phyloP scores from a whole-genome alignment of 2,888 invertebrate genomes.

The Lamellibrachia satsuma region DNA sequence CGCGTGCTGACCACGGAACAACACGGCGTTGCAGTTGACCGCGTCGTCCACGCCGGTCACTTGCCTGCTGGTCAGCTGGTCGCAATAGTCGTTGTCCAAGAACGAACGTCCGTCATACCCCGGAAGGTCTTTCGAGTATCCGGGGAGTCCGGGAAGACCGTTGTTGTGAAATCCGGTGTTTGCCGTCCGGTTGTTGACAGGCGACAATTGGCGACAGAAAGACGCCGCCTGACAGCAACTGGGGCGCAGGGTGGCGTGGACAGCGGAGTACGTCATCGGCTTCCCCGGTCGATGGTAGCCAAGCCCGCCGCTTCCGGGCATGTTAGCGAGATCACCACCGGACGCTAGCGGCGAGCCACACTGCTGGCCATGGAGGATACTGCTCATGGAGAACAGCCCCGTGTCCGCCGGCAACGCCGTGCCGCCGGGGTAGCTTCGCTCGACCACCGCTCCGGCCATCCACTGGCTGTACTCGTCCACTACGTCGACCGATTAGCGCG shows the following conservation, averaged over 20 bases:
- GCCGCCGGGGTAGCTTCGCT: not conserved
- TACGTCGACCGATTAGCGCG: not conserved
- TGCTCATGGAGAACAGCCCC: not conserved
- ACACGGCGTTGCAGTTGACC: not conserved
- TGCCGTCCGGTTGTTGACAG: not conserved
- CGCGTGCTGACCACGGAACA: not conserved
- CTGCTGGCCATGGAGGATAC: not conserved
- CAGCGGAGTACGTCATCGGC: not conserved
- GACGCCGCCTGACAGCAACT: conserved; percentile 4
- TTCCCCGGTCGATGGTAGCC: not conserved
- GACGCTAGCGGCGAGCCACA: not conserved
- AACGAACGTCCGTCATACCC: not conserved
- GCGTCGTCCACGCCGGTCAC: not conserved
- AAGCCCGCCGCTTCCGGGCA: not conserved
- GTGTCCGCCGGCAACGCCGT: not conserved
- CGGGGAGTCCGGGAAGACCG: not conserved
- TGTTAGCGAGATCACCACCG: not conserved
- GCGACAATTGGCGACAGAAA: conserved; percentile 7
- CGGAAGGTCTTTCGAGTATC: not conserved
- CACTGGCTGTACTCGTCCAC: not conserved
- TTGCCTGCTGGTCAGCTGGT: not conserved
- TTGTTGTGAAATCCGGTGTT: not conserved
- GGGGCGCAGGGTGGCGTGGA: not conserved
- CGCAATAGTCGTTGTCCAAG: conserved; percentile 1
- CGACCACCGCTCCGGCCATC: not conserved